Evolutionary conservation across 2,113 vertebrate genomes (phyloP).

Genomic region (Galeopterus variegatus): DNA sequence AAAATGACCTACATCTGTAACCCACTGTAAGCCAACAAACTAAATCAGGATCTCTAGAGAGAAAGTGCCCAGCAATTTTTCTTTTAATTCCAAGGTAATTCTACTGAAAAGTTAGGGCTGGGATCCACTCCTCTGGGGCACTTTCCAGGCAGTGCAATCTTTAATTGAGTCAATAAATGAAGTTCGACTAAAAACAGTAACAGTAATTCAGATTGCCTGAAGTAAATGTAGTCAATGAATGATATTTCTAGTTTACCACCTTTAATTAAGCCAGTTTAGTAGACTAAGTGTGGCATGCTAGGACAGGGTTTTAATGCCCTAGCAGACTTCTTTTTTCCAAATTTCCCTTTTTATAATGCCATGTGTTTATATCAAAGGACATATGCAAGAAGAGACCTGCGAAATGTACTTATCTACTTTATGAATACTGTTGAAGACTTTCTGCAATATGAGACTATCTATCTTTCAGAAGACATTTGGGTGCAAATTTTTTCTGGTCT

Average conservation of each 20-base stretch:
- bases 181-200: not conserved
- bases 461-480: slow-evolving; percentile 5
- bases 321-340: not conserved
- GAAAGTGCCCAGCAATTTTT: not conserved
- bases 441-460: not conserved
- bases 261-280: not conserved
- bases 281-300: not conserved
- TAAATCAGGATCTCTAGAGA: not conserved
- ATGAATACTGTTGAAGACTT: not conserved
- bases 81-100: not conserved
- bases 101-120: not conserved
- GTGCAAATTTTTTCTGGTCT: slow-evolving; percentile 10
- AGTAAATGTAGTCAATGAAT: not conserved
- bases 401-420: not conserved
- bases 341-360: not conserved
- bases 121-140: not conserved
- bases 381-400: not conserved
- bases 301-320: not conserved
- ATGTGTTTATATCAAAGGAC: not conserved
- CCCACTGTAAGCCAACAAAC: not conserved
- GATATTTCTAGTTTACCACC: not conserved
- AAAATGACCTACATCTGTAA: not conserved
- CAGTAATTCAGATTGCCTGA: not conserved
- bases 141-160: not conserved
- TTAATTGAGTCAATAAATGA: not conserved